A percentile compares a stretch with the other conserved stretches of the same genome.
These are phyloP conservation scores for Napeogenes inachia DNA, from an alignment of 2,888 invertebrate species.

Conservation along the genomic window DNA sequence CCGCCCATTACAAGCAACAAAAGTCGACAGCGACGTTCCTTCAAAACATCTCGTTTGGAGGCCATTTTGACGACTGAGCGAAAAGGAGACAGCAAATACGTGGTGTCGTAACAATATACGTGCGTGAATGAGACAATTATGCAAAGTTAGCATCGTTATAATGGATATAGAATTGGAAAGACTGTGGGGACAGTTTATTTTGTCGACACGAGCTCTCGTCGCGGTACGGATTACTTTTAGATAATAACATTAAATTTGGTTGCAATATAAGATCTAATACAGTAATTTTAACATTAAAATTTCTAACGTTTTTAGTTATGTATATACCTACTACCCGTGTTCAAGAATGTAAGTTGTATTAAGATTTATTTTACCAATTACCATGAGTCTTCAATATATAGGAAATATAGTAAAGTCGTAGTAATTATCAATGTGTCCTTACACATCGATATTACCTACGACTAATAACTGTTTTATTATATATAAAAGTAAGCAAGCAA, in stretches of 20 bases:
- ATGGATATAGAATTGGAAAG: conserved; percentile 50
- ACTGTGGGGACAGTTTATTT: conserved; percentile 45
- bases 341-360: too few species aligned
- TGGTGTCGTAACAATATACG: conserved; percentile 49
- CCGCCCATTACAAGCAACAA: conserved; percentile 77
- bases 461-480: background rate
- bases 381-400: background rate
- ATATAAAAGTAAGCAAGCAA: background rate
- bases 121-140: conserved; percentile 76
- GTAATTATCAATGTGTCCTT: too few species aligned
- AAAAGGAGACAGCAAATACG: conserved; percentile 56
- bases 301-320: too few species aligned
- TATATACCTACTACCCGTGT: too few species aligned
- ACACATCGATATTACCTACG: too few species aligned
- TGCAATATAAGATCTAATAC: too few species aligned
- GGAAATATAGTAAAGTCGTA: too few species aligned
- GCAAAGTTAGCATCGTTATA: conserved; percentile 74
- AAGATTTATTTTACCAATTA: background rate
- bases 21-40: conserved; percentile 74
- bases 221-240: background rate
- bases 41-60: conserved; percentile 78
- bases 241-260: background rate
- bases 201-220: conserved; percentile 24
- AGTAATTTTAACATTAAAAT: too few species aligned
- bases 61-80: conserved; percentile 75